A percentile compares a stretch with the other conserved stretches of the same genome.
phyloP scores from a whole-genome alignment of 2,888 invertebrate genomes.

The Diogma glabrata region DNA sequence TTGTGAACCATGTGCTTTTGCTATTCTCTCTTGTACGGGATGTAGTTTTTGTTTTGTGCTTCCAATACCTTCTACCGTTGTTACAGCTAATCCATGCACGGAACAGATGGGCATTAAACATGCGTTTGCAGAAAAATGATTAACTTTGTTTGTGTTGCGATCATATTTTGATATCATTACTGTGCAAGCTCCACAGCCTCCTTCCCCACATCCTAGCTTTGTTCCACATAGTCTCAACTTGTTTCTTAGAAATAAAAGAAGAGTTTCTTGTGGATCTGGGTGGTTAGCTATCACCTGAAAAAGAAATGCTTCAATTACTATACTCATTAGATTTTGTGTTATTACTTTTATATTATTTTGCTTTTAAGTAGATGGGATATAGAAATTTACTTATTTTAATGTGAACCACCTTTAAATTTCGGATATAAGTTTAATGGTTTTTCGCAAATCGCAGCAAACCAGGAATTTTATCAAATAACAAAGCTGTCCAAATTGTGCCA shows the following conservation, averaged over 20 bases:
- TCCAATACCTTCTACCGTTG: constrained; percentile 89
- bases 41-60: constrained; percentile 65
- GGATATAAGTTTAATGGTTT: too few relatives aligned
- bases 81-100: constrained; percentile 78
- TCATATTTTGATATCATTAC: constrained; percentile 78
- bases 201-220: constrained; percentile 88
- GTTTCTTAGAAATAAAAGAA: constrained; percentile 69
- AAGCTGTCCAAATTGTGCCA: too few relatives aligned
- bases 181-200: constrained; percentile 91
- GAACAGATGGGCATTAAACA: constrained; percentile 80
- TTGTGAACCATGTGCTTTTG: constrained; percentile 85
- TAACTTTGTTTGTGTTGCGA: constrained; percentile 40
- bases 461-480: too few relatives aligned
- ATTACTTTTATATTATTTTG: too few relatives aligned
- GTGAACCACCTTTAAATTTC: too few relatives aligned
- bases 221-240: constrained; percentile 76
- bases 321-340: too few relatives aligned
- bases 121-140: constrained; percentile 74
- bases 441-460: too few relatives aligned
- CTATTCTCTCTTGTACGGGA: constrained; percentile 78
- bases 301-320: too few relatives aligned
- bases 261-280: constrained; percentile 74
- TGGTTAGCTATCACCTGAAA: constrained; percentile 56
- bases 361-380: too few relatives aligned
- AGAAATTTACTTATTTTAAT: too few relatives aligned